Evolutionary conservation across 1,140 invertebrate species (phyloP).

Genomic region (Drosophila nasuta): DNA sequence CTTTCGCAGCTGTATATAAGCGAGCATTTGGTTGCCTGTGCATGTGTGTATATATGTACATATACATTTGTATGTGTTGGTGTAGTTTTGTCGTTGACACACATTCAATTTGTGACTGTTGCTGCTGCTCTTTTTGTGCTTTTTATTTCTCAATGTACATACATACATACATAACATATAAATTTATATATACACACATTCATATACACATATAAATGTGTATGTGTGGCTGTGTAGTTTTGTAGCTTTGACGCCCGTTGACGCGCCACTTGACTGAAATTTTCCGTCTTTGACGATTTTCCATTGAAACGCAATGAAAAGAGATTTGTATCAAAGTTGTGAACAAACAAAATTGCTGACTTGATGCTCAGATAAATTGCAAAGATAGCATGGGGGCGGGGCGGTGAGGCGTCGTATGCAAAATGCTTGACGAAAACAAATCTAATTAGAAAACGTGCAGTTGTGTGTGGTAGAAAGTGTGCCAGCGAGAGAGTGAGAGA

Average conservation of each 20-base stretch:
- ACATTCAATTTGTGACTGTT: constrained; percentile 66
- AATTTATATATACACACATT: not conserved
- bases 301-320: constrained; percentile 64
- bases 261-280: constrained; percentile 66
- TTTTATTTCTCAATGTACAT: constrained; percentile 27
- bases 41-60: not conserved
- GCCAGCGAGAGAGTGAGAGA: constrained; percentile 30
- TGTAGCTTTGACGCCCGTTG: constrained; percentile 57
- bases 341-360: constrained; percentile 56
- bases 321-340: constrained; percentile 41
- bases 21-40: constrained; percentile 4
- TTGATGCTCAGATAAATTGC: constrained; percentile 70
- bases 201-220: constrained; percentile 1
- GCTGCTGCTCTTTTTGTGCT: constrained; percentile 64
- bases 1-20: constrained; percentile 61
- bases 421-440: constrained; percentile 48
- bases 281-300: constrained; percentile 71
- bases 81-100: constrained; percentile 78
- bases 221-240: constrained; percentile 12
- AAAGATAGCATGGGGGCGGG: constrained; percentile 52
- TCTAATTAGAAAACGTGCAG: constrained; percentile 76
- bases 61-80: constrained; percentile 24
- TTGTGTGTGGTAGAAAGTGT: constrained; percentile 63
- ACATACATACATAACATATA: not conserved
- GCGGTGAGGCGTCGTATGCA: constrained; percentile 39